phyloP scores from a whole-genome alignment of 30 jellyfish, hydroid and myxozoan genomes.

The Aurelia sp. region DNA sequence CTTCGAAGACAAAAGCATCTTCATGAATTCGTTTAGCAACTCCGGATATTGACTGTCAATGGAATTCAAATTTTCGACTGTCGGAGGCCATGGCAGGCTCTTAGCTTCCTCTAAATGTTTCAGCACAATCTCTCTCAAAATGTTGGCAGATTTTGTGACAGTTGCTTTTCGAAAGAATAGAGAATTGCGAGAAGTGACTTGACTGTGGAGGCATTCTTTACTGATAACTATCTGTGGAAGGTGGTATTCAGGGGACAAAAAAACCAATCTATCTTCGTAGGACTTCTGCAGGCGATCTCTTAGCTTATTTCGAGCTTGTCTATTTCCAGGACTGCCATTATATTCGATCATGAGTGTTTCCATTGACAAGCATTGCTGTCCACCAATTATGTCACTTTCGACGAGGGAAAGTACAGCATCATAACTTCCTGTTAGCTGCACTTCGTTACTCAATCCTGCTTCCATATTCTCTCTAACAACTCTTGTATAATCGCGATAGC shows the following conservation, averaged over 20 bases:
- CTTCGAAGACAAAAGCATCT: not conserved
- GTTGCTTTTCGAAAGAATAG: not conserved
- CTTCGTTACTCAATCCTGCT: not conserved
- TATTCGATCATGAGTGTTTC: conserved; percentile 43
- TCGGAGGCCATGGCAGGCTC: conserved; percentile 66
- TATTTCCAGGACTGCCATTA: conserved; percentile 22
- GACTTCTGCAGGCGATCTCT: conserved; percentile 39
- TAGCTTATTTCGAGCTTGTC: conserved; percentile 35
- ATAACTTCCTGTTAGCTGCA: conserved; percentile 5
- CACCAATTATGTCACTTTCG: conserved; percentile 31
- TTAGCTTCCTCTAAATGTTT: conserved; percentile 12
- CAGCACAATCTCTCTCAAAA: conserved; percentile 17
- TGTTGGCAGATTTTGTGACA: not conserved
- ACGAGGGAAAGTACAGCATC: conserved; percentile 42
- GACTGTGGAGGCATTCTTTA: conserved; percentile 55
- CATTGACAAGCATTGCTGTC: conserved; percentile 71
- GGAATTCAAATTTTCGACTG: conserved; percentile 21
- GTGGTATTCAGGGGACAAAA: conserved; percentile 32
- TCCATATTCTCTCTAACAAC: conserved; percentile 23
- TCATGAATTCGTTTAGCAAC: not conserved
- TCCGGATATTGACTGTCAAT: conserved; percentile 32
- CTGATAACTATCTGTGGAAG: conserved; percentile 32
- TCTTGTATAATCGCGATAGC: conserved; percentile 52
- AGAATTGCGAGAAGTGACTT: not conserved
- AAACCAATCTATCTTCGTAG: conserved; percentile 17